phyloP scores from a whole-genome alignment of 30 jellyfish, hydroid and myxozoan species.

The Cassiopea xamachana region DNA sequence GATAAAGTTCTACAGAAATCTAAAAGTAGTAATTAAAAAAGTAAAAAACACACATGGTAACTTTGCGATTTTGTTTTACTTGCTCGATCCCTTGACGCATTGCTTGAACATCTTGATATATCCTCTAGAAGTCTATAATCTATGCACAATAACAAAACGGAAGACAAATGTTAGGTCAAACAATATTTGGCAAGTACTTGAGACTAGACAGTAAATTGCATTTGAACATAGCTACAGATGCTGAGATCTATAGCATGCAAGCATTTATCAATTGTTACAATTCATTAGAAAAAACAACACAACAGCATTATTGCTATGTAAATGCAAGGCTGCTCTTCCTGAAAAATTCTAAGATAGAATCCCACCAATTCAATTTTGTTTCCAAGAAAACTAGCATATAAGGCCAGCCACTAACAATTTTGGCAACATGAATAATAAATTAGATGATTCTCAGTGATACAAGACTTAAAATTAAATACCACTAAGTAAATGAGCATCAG shows the following conservation, averaged over 20 bases:
- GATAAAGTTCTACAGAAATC: not conserved
- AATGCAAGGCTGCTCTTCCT: no score
- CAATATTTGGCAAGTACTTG: not conserved
- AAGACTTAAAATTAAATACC: constrained; percentile 11
- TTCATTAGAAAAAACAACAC: not conserved
- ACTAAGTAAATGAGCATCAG: constrained; percentile 45
- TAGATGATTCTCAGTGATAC: not conserved
- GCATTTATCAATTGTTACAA: not conserved
- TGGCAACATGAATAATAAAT: not conserved
- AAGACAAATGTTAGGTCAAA: no score
- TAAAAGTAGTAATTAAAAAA: not conserved
- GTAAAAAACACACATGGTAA: constrained; percentile 28
- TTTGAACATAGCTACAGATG: not conserved
- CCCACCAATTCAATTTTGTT: no score
- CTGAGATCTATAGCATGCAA: not conserved
- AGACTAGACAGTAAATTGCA: not conserved
- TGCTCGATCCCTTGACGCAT: constrained; percentile 33
- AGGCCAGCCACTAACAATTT: no score
- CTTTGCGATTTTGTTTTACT: not conserved
- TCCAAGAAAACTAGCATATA: no score
- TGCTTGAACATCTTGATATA: constrained; percentile 41
- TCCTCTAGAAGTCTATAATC: constrained; percentile 58
- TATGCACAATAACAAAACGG: not conserved
- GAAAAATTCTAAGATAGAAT: no score
- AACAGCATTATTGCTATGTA: no score